Evolutionary conservation across 2,797 vertebrate genomes (phyloP), one percentile per base, ranked within the genome.

Genomic region (Prunella strophiata): DNA sequence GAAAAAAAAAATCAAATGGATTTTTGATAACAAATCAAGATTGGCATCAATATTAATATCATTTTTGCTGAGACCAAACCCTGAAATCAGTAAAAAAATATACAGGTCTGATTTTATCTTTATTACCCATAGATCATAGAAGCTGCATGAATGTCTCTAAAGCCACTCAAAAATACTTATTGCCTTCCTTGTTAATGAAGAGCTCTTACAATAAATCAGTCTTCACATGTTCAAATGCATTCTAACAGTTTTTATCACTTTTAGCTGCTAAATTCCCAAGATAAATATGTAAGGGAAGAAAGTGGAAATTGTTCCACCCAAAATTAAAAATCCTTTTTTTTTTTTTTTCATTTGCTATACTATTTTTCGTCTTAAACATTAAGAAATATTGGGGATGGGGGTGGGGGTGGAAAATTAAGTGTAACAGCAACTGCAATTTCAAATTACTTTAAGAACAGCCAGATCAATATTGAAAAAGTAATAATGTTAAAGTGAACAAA

Each of bases 371-470:
- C 34, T 51, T 66, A 20, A 38, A 7, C 0, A 8, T 47, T 43
- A 76, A 51, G 11, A 68, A 32, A 43, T 38, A 57, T 7, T 14
- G 16, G 7, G 30, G n/a, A n/a, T n/a, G n/a, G n/a, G n/a, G n/a
- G n/a, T n/a, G 9, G 4, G 3, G 19, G 4, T 8, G 27, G 9
- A 10, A 32, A 54, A 2, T 21, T 10, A 63, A 51, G 1, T 2
- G 18, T 26, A n/a, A 19, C 6, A 57, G 9, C 6, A 83, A 50
- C 10, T 20, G 4, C 5, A 57, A 19, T 58, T 63, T 59, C 12
- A 92, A 67, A 52, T 75, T 65, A 8, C 3, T n/a, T 70, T 20
- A 54, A 27, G 36, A 70, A 72, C 74, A 51, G 55, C 3, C 65
- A 40, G 25, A 48, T 54, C 16, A 59, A 23, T 59, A 70, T 12